These are phyloP conservation scores for Patella vulgata DNA, from an alignment of 1,140 invertebrate genomes.

Conservation along the genomic window DNA sequence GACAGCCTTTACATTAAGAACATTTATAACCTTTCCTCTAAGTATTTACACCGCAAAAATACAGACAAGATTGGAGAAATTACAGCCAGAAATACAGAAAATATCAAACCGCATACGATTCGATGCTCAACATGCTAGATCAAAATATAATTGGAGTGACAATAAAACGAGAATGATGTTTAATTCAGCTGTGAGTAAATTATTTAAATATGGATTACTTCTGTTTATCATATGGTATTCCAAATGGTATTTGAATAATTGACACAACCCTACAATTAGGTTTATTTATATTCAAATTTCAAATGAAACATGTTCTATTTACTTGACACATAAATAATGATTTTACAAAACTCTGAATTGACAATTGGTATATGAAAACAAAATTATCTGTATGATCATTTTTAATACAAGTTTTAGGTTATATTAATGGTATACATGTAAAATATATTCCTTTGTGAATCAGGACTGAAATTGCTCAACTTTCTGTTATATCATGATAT, in stretches of 20 bases:
- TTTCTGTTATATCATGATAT: no score
- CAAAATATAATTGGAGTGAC: constrained; percentile 77
- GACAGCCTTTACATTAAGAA: constrained; percentile 76
- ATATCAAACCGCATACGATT: constrained; percentile 76
- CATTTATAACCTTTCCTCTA: constrained; percentile 78
- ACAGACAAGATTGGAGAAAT: constrained; percentile 77
- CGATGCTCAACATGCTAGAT: constrained; percentile 76
- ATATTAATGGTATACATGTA: no score
- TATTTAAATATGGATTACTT: constrained; percentile 26
- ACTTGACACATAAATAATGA: no score
- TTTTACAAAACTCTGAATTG: no score
- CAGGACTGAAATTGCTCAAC: no score
- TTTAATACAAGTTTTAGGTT: no score
- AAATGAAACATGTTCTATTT: no score
- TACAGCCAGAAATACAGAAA: constrained; percentile 78
- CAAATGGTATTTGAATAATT: neutral
- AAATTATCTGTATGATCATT: no score
- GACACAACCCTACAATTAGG: neutral
- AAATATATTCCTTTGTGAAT: no score
- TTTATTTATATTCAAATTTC: no score
- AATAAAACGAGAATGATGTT: constrained; percentile 74
- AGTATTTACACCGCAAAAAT: constrained; percentile 77
- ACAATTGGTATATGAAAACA: no score
- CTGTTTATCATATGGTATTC: neutral
- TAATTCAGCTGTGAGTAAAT: constrained; percentile 75